A percentile compares a stretch with the other conserved stretches of the same genome.
These are phyloP conservation scores for Cotesia glomerata DNA, from an alignment of 1,140 invertebrate genomes.

Conservation along the genomic window DNA sequence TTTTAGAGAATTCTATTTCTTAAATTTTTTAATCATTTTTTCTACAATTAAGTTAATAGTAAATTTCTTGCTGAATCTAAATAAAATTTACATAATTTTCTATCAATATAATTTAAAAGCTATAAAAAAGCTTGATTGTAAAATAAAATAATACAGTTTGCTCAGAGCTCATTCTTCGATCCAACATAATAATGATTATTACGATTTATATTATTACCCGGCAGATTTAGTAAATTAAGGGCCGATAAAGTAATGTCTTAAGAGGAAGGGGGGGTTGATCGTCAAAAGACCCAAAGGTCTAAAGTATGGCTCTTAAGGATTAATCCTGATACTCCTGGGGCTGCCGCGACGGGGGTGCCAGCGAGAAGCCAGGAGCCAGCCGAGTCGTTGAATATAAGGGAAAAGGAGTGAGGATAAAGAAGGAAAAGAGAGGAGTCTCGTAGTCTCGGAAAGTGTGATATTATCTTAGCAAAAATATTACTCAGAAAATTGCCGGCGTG, in stretches of 20 bases:
- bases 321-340: slow-evolving; percentile 23
- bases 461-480: slow-evolving; percentile 63
- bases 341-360: not conserved
- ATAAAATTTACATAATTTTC: too few species aligned
- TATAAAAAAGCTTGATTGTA: too few species aligned
- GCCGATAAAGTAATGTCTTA: not conserved
- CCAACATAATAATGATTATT: not conserved
- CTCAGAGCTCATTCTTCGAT: not conserved
- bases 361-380: not conserved
- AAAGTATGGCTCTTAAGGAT: slow-evolving; percentile 7
- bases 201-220: too few species aligned
- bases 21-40: too few species aligned
- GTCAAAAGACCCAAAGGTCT: not conserved
- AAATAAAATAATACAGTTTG: too few species aligned
- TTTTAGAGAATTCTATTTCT: too few species aligned
- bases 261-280: not conserved
- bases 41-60: too few species aligned
- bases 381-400: slow-evolving; percentile 1
- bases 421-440: slow-evolving; percentile 35
- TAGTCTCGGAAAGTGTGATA: slow-evolving; percentile 53
- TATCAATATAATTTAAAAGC: too few species aligned
- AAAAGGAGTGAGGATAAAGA: slow-evolving; percentile 7
- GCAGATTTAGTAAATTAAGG: too few species aligned
- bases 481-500: slow-evolving; percentile 63
- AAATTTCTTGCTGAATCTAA: too few species aligned